Evolutionary conservation across 2,888 invertebrate genomes (phyloP), one percentile per base, ranked within the genome.

Genomic region (Eudasyphora cyanicolor): DNA sequence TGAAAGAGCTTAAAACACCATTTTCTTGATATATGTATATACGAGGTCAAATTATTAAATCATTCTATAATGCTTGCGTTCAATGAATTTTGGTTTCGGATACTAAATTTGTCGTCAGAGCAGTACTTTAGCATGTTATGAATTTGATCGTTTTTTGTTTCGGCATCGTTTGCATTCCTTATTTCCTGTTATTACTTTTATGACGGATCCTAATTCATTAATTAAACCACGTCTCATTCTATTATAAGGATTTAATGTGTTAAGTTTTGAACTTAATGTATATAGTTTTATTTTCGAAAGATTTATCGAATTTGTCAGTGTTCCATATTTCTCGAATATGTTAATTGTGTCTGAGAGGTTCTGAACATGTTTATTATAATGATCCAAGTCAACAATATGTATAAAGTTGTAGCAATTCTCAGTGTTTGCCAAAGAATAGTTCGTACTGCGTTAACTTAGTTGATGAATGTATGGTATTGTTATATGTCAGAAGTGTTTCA

Each of bases 351-450:
- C 54, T 3, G 35, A 12, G 10, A 67, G 64, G n/a, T 69, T 69
- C 38, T 57, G 49, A 21, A 32, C 29, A 19, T 12, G 51, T 14
- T 57, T 51, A 1, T 57, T 32, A 7, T 69, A 79, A 10, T 67
- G 24, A 4, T 67, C 42, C 2, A 74, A 3, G n/a, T 73, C 67
- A 24, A 79, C 73, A 17, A 79, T 45, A 45, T 67, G 79, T 51
- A 79, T 54, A 21, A 79, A 10, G 7, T 74, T 79, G 10, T 67
- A 42, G 21, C 54, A 64, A 24, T 38, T 42, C 17, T 54, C 32
- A 21, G 6, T 82, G 85, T 70, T 82, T 81, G 21, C 86, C 86
- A 17, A 32, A 77, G 21, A 86, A 85, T 7, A 86, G n/a, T 82
- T 86, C 76, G 8, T 76, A 76, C 0, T 54, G 67, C 10, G 81